phyloP scores from a whole-genome alignment of 2,113 vertebrate genomes.

The Pomatostomus ruficeps region DNA sequence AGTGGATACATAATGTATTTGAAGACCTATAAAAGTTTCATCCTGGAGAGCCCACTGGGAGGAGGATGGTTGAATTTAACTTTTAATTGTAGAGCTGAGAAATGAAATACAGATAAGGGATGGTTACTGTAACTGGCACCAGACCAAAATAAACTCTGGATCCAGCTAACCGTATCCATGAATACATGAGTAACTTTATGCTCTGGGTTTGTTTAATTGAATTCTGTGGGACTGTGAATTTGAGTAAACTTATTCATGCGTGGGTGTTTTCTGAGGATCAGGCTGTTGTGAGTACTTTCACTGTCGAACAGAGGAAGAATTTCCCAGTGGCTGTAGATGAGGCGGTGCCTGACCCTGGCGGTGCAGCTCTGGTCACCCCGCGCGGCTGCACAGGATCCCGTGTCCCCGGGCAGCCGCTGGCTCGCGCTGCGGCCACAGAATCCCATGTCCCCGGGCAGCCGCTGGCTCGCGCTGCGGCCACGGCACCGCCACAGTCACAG shows the following conservation, averaged over 20 bases:
- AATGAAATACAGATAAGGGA: background rate
- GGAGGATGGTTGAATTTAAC: background rate
- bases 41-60: background rate
- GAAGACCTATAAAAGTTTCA: slow-evolving; percentile 32
- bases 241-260: background rate
- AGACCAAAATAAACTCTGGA: background rate
- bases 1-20: slow-evolving; percentile 35
- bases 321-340: accelerated
- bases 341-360: background rate
- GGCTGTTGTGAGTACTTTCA: background rate
- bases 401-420: background rate
- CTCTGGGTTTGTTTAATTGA: slow-evolving; percentile 1
- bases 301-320: background rate
- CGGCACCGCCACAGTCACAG: accelerated
- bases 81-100: slow-evolving; percentile 18
- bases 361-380: background rate
- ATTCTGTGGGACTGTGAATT: slow-evolving; percentile 12
- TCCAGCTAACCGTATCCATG: background rate
- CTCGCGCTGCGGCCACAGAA: background rate
- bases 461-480: background rate
- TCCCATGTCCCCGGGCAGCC: background rate
- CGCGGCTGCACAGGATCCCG: background rate
- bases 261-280: background rate
- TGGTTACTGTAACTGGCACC: background rate
- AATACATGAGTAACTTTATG: background rate